Evolutionary conservation across 2,113 vertebrate genomes (phyloP).

Genomic region (Philantomba maxwellii): DNA sequence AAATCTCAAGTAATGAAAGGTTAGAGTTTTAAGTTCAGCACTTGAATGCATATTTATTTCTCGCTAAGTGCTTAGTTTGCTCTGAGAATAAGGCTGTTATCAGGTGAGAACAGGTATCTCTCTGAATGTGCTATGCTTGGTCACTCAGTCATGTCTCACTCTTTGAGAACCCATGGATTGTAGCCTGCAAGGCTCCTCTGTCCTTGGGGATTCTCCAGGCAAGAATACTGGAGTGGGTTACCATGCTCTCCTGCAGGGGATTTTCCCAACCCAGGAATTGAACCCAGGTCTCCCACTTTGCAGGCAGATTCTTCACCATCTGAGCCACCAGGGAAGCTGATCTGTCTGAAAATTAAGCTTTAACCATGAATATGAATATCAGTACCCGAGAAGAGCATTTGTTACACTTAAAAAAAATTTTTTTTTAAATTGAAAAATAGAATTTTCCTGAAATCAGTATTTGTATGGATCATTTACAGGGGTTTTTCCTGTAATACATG

Average conservation of each 20-base stretch:
- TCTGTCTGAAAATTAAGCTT: not conserved
- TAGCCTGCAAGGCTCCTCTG: not conserved
- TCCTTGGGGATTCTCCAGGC: not conserved
- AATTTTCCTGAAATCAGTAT: not conserved
- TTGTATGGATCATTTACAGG: not conserved
- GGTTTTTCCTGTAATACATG: not conserved
- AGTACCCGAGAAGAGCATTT: not conserved
- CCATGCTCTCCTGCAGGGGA: not conserved
- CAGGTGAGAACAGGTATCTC: not conserved
- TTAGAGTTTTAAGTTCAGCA: not conserved
- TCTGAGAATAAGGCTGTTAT: not conserved
- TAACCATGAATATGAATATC: not conserved
- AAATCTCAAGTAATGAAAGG: not conserved
- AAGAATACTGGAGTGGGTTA: not conserved
- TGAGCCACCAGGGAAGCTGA: not conserved
- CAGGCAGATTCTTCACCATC: not conserved
- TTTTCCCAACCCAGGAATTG: not conserved
- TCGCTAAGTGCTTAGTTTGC: not conserved
- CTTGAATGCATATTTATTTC: not conserved
- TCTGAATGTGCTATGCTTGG: not conserved
- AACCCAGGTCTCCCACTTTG: not conserved
- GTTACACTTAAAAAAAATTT: not conserved
- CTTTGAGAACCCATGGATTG: not conserved
- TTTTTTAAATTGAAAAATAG: not conserved
- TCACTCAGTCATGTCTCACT: not conserved